These are phyloP conservation scores for Ctenopoma kingsleyae DNA, from an alignment of 2,797 vertebrate species.

Conservation along the genomic window DNA sequence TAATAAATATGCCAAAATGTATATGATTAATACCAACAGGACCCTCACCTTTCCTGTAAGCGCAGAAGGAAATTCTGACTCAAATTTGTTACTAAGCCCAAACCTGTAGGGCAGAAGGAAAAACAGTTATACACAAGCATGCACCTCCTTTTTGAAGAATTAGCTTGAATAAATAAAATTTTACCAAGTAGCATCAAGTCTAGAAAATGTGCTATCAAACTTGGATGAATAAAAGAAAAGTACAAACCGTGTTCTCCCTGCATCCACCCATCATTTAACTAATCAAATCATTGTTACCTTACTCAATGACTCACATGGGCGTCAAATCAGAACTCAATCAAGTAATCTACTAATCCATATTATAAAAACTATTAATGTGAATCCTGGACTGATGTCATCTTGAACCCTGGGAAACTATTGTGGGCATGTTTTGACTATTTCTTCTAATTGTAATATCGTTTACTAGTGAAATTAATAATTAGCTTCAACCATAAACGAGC, in stretches of 20 bases:
- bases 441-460: neutral
- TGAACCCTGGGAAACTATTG: no score
- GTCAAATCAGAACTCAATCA: neutral
- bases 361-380: neutral
- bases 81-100: constrained; percentile 99
- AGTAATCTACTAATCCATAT: neutral
- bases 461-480: neutral
- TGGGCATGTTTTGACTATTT: neutral
- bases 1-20: neutral
- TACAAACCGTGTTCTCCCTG: no score
- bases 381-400: no score
- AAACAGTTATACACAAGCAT: neutral
- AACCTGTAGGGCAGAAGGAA: constrained; percentile 84
- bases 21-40: neutral
- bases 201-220: neutral
- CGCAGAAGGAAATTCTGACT: constrained; percentile 97
- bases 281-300: neutral
- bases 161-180: neutral
- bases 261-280: no score
- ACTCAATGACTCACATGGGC: neutral
- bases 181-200: neutral
- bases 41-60: constrained; percentile 96
- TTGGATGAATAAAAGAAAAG: no score
- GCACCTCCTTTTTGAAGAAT: neutral
- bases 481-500: neutral